phyloP scores from a whole-genome alignment of 2,113 vertebrate genomes.

The Nycticryphes semicollaris region DNA sequence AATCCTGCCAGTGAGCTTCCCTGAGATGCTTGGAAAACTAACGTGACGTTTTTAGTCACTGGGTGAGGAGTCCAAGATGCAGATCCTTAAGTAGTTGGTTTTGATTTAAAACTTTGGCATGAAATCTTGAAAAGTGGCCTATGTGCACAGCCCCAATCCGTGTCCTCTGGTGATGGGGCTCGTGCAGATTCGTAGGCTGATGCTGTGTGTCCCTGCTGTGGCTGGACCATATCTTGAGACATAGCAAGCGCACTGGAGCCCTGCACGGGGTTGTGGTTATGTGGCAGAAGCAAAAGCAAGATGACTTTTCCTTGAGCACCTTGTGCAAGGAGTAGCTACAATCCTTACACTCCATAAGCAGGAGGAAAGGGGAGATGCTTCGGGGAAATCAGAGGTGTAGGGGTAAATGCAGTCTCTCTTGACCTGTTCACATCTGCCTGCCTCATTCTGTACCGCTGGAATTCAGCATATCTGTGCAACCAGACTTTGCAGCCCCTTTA shows the following conservation, averaged over 20 bases:
- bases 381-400: background rate
- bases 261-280: background rate
- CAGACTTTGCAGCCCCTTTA: slow-evolving; percentile 57
- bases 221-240: background rate
- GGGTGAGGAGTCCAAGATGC: background rate
- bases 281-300: background rate
- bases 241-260: background rate
- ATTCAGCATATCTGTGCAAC: slow-evolving; percentile 16
- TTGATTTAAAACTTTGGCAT: background rate
- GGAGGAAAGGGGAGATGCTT: background rate
- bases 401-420: background rate
- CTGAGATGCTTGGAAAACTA: background rate
- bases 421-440: background rate
- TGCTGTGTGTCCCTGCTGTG: background rate
- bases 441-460: slow-evolving; percentile 1
- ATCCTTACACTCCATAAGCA: background rate
- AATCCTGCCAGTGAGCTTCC: background rate
- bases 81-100: background rate
- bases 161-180: background rate
- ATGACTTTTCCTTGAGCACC: background rate
- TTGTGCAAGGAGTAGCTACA: background rate
- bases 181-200: background rate
- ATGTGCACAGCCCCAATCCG: background rate
- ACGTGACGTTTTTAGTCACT: background rate
- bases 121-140: background rate